These are phyloP conservation scores for Xerus inauris DNA, from an alignment of 2,113 vertebrate genomes.

Conservation along the genomic window DNA sequence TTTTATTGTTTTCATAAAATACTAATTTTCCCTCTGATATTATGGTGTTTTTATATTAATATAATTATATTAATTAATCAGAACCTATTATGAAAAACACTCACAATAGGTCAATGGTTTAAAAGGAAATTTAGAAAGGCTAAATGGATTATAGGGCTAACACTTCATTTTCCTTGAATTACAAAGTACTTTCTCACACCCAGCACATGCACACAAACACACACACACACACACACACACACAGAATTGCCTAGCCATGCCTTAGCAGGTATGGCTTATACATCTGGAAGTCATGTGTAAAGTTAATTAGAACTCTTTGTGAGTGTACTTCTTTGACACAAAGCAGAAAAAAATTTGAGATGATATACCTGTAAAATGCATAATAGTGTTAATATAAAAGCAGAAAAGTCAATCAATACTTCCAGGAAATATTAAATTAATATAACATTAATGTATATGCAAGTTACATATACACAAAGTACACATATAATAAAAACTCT, in stretches of 20 bases:
- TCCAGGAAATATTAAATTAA: no score
- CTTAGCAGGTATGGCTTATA: no score
- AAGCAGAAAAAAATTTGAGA: no score
- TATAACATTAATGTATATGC: no score
- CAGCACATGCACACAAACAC: neutral
- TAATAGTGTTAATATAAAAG: no score
- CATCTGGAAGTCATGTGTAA: no score
- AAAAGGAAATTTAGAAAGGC: neutral
- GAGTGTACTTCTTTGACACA: no score
- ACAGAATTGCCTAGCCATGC: neutral
- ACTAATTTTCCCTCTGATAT: neutral
- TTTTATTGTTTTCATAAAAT: neutral
- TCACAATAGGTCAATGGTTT: neutral
- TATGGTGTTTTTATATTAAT: neutral
- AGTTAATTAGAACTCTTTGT: no score
- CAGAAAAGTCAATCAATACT: no score
- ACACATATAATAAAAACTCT: no score
- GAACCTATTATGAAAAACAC: neutral
- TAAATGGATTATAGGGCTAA: neutral
- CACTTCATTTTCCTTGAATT: neutral
- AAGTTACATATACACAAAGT: no score
- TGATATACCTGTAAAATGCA: no score
- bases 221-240: neutral
- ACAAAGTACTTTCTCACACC: neutral
- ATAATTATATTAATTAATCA: neutral